Base-by-base conservation (phyloP, 30 jellyfish, hydroid and myxozoan genomes). In the Phacellophora camtschatica region DNA sequence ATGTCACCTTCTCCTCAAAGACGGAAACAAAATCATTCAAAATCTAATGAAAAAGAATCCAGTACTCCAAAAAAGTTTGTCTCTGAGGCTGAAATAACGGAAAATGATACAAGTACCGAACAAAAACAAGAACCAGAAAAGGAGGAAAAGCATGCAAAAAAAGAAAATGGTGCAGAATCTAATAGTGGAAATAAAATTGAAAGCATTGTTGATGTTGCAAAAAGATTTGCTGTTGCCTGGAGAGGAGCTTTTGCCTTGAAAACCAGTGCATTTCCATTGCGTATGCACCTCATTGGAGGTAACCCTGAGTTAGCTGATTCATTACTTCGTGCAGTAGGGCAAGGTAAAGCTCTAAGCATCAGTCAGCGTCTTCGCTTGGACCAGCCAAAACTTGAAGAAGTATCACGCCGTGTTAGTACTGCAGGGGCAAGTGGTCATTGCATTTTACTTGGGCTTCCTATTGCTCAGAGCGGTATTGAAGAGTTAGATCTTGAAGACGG, bases 401-500 rank as follows among this genome's bases (percentile, higher is more conserved):
- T 93, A 0, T 72, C 97, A 13, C 93, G 97, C 6, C 96, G 99
- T 62, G 88, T 93, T 22, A 96, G 74, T 9, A 96, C 86, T n/a
- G 97, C 90, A n/a, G 99, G 99, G 16, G 97, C 92, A 0, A 82
- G 96, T 46, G 99, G 99, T 48, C 99, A 93, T 61, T 93, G 99
- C 71, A 93, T 93, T 13, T 77, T 93, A 8, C 84, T 93, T 35
- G 99, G 96, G 8, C 85, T 93, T 2, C 96, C 99, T 34, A 74
- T 76, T 49, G 70, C 88, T 27, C 96, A 85, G 29, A 70, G 90
- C 12, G 96, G 98, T 27, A 64, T 65, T 68, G 99, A 93, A 50
- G 99, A 93, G 36, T 34, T 87, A n/a, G 99, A 93, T 31, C 64
- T 85, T 7, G 95, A 82, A 32, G 85, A 81, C 25, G 62, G 57